Evolutionary conservation across 2,888 invertebrate genomes (phyloP), one percentile per base, ranked within the genome.

Genomic region (Polyploca ridens): DNA sequence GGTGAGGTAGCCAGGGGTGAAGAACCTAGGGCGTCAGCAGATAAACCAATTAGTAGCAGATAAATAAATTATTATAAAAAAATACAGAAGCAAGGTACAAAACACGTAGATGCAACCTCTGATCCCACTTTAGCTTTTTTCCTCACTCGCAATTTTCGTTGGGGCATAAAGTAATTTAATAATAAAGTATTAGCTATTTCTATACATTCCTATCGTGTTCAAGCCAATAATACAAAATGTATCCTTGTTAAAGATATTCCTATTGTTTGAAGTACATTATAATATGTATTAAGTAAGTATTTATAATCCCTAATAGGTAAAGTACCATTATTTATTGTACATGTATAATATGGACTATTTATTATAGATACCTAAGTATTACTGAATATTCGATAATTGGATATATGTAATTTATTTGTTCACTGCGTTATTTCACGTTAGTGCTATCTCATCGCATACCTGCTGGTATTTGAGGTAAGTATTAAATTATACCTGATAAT

Each of bases 31-130:
- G 80, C 72, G 71, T 73, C 80, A 77, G 72, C 75, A 81, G 91
- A 92, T 93, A 92, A 90, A 86, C 81, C 77, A 77, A 78, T 89
- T 3, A 14, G 88, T 85, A 86, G 88, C 85, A 77, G 79, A 73
- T 83, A 80, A n/a, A n/a, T n/a, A n/a, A n/a, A 87, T 88, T 87
- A 87, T 87, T 88, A 90, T 90, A 90, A 90, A 91, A 27, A 89
- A 46, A 13, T 13, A 44, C 89, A 91, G 84, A 85, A 78, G 85
- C 76, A 79, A 81, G 85, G 41, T 11, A 83, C 83, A 81, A 11
- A 11, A 46, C n/a, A 46, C n/a, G 14, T 46, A 11, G 14, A 46
- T n/a, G 78, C 80, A 82, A 83, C 89, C 86, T 89, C 76, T 90
- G 88, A 90, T 89, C 91, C 80, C 86, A 84, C 77, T 84, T 85